These are phyloP conservation scores for Bombus fervidus DNA, from an alignment of 1,140 invertebrate genomes.

Conservation along the genomic window DNA sequence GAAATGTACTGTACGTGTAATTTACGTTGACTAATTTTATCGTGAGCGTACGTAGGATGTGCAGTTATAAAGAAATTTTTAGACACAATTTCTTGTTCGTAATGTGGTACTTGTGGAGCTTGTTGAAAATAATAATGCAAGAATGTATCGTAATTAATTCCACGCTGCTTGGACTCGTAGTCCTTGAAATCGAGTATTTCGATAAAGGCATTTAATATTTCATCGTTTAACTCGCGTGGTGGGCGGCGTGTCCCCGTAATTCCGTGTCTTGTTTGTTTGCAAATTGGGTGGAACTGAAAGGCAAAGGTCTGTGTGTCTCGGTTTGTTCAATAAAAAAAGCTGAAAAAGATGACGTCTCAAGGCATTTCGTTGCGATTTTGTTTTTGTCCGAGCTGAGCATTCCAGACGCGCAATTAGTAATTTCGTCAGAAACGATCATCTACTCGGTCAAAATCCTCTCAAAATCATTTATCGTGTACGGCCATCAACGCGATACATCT, in stretches of 20 bases:
- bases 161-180: neutral
- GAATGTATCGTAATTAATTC: slow-evolving; percentile 18
- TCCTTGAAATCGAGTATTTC: slow-evolving; percentile 16
- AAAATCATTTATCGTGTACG: no score
- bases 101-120: neutral
- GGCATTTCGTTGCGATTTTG: neutral
- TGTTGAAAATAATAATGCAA: neutral
- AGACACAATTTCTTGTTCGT: neutral
- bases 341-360: neutral
- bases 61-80: neutral
- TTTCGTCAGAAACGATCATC: neutral
- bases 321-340: no score
- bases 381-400: neutral
- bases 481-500: no score
- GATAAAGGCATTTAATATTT: slow-evolving; percentile 2
- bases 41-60: neutral
- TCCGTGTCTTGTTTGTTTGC: no score
- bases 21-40: neutral
- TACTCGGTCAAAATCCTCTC: neutral
- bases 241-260: neutral
- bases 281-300: neutral
- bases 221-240: neutral
- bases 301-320: neutral
- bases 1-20: neutral
- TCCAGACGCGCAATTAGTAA: neutral